Evolutionary conservation across 2,888 invertebrate species (phyloP), one percentile per base, ranked within the genome.

Genomic region (Andrena praecox): DNA sequence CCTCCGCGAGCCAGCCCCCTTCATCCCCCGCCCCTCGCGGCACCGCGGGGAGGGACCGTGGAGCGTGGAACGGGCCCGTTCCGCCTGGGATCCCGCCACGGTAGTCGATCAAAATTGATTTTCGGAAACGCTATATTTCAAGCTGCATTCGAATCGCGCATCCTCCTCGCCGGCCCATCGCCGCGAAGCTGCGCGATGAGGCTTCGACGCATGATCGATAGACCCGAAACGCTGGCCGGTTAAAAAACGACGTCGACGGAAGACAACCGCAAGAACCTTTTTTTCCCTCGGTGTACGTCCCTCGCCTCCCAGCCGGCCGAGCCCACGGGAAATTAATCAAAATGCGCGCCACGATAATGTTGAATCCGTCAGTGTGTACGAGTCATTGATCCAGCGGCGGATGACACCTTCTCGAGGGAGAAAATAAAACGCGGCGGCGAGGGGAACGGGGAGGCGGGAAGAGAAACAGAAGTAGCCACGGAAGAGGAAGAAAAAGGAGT

Each of bases 261-360:
- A 82, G 64, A 59, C 74, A 69, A 82, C 82, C 48, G 66, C 27
- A 35, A 50, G 48, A 78, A 63, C 27, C 50, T 48, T 76, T 59
- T 68, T 63, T 63, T 56, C 24, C 27, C 2, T 10, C 10, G 20
- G 35, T 24, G 63, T 29, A 48, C 68, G 77, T 63, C 48, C 29
- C 54, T 63, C 42, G 62, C 76, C 78, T 31, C 78, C 68, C 77
- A 27, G 68, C 33, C 77, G 62, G 33, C 7, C 67, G 48, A 29
- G 0, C 35, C 48, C 62, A 48, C 52, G 42, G 60, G 76, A 71
- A 82, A 86, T 86, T 80, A 85, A 86, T 86, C 86, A 84, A 84
- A 84, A 84, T 73, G 87, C 87, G 74, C 64, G 75, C 77, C 74
- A 77, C 77, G 77, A 59, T 77, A 85, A 86, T 76, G 82, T 78